A percentile compares a stretch with the other conserved stretches of the same genome.
Evolutionary conservation across 2,113 vertebrate genomes (phyloP).

Genomic region (Semicossyphus pulcher): DNA sequence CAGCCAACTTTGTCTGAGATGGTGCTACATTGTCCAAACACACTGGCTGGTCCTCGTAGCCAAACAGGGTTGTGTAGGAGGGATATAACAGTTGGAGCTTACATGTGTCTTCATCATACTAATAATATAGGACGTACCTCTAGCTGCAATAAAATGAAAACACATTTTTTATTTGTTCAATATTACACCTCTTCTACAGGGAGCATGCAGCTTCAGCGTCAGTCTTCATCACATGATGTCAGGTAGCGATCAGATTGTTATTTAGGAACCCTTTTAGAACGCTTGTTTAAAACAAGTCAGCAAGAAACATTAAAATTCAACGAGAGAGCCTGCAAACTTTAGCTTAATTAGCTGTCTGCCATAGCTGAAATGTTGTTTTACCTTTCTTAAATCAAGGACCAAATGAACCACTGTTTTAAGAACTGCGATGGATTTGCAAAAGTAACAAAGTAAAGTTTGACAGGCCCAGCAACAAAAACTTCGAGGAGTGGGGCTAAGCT

Average conservation of each 20-base stretch:
- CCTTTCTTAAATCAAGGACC: background rate
- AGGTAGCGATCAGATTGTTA: background rate
- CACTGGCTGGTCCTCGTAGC: background rate
- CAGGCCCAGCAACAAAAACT: background rate
- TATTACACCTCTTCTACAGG: background rate
- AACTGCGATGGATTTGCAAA: too few relatives aligned
- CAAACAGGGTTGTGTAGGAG: background rate
- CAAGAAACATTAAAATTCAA: background rate
- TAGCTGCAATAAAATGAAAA: background rate
- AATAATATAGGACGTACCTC: background rate
- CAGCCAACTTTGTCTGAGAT: too few relatives aligned
- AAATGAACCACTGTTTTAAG: too few relatives aligned
- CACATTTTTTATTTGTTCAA: background rate
- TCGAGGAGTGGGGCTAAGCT: too few relatives aligned
- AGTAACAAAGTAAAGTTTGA: background rate
- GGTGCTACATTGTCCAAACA: background rate
- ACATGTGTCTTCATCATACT: background rate
- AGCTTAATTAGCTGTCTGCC: background rate
- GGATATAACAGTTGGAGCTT: background rate
- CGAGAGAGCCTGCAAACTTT: background rate
- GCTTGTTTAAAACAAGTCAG: background rate
- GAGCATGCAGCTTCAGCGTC: background rate
- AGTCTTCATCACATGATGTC: background rate
- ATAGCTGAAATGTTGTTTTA: background rate
- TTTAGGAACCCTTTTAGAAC: background rate